Percentiles rank a stretch among this genome's conserved stretches.
These are phyloP conservation scores for Tenthredo distinguenda DNA, from an alignment of 2,888 invertebrate genomes.

Conservation along the genomic window DNA sequence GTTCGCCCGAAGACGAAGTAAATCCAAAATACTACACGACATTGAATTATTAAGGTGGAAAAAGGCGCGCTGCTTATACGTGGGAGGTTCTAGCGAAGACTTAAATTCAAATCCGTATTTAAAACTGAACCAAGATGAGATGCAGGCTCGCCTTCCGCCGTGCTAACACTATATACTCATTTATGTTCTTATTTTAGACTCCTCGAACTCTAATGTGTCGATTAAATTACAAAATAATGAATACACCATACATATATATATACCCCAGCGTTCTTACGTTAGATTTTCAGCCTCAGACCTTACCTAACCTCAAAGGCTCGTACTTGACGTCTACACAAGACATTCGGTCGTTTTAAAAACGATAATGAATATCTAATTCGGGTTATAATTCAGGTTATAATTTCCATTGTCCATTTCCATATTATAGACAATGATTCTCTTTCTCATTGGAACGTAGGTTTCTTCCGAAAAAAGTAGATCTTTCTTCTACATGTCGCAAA, in stretches of 20 bases:
- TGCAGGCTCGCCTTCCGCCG: conserved; percentile 14
- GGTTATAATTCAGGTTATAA: too few species aligned
- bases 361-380: background rate
- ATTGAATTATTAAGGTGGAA: background rate
- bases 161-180: background rate
- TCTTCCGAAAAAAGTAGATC: background rate
- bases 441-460: too few species aligned
- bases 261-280: background rate
- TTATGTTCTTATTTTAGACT: conserved; percentile 38
- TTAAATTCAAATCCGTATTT: conserved; percentile 14
- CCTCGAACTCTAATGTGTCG: conserved; percentile 35
- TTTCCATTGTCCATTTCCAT: too few species aligned
- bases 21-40: background rate
- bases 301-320: background rate
- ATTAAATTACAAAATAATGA: conserved; percentile 36
- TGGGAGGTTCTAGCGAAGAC: background rate
- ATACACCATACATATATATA: background rate
- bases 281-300: background rate
- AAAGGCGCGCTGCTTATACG: background rate
- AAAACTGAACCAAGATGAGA: conserved; percentile 23
- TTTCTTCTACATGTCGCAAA: background rate
- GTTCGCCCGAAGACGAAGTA: too few species aligned
- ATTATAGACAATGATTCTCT: too few species aligned
- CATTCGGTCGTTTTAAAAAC: too few species aligned
- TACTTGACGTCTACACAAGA: background rate